These are phyloP conservation scores for Hafferia zeledoni DNA, from an alignment of 2,797 vertebrate genomes.

Conservation along the genomic window DNA sequence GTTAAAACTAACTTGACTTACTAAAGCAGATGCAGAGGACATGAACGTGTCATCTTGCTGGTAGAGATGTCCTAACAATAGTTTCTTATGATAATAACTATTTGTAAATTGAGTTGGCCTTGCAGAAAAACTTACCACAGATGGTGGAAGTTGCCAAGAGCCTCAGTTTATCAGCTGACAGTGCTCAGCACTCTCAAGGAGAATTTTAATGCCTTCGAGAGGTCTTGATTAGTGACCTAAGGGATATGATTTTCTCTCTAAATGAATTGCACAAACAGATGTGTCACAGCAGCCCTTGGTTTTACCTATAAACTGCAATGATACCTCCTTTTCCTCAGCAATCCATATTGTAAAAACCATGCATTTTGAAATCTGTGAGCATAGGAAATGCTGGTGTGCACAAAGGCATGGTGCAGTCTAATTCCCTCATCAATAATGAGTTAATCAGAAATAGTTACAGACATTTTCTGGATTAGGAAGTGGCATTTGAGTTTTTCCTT, in stretches of 20 bases:
- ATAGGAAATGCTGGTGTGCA: neutral
- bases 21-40: neutral
- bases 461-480: neutral
- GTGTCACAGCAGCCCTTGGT: neutral
- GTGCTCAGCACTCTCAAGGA: neutral
- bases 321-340: neutral
- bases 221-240: neutral
- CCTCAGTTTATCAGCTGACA: neutral
- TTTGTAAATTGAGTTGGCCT: neutral
- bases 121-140: neutral
- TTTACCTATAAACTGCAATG: neutral
- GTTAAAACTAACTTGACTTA: neutral
- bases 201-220: neutral
- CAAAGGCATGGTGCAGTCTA: neutral
- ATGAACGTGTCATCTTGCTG: neutral
- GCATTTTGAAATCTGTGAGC: neutral
- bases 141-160: neutral
- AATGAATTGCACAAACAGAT: neutral
- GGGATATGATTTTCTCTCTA: neutral
- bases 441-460: neutral
- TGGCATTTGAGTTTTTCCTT: neutral
- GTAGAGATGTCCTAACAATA: neutral
- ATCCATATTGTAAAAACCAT: rapidly evolving
- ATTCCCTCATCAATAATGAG: neutral
- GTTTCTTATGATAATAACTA: neutral